Evolutionary conservation across 2,113 vertebrate genomes (phyloP).

Genomic region (Xerus inauris): DNA sequence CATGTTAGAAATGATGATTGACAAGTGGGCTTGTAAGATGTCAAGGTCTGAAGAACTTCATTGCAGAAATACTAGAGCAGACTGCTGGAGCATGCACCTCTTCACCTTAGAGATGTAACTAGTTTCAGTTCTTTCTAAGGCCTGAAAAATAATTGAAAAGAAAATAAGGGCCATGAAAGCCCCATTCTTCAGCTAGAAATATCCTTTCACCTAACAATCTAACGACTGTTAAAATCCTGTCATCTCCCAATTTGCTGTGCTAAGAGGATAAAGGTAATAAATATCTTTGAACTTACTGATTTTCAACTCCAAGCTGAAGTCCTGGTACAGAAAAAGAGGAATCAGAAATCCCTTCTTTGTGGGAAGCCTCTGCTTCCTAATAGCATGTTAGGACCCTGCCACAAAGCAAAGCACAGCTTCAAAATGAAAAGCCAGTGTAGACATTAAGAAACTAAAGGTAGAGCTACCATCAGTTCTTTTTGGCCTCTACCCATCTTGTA

Average conservation of each 20-base stretch:
- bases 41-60: background rate
- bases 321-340: background rate
- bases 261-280: constrained; percentile 50
- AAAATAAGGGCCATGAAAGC: background rate
- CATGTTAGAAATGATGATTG: constrained; percentile 1
- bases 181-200: constrained; percentile 20
- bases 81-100: background rate
- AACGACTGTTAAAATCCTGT: background rate
- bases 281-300: constrained; percentile 54
- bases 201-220: constrained; percentile 6
- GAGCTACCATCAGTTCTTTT: background rate
- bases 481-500: background rate
- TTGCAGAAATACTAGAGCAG: background rate
- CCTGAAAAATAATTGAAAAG: constrained; percentile 34
- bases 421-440: background rate
- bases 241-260: background rate
- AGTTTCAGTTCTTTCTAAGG: constrained; percentile 17
- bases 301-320: constrained; percentile 55
- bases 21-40: background rate
- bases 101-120: background rate
- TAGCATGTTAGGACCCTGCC: background rate
- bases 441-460: background rate
- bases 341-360: background rate
- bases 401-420: background rate
- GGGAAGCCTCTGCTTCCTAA: background rate